A percentile compares a stretch with the other conserved stretches of the same genome.
Conservation (phyloP, 2,113 vertebrate genomes). For the Rissa tridactyla region DNA sequence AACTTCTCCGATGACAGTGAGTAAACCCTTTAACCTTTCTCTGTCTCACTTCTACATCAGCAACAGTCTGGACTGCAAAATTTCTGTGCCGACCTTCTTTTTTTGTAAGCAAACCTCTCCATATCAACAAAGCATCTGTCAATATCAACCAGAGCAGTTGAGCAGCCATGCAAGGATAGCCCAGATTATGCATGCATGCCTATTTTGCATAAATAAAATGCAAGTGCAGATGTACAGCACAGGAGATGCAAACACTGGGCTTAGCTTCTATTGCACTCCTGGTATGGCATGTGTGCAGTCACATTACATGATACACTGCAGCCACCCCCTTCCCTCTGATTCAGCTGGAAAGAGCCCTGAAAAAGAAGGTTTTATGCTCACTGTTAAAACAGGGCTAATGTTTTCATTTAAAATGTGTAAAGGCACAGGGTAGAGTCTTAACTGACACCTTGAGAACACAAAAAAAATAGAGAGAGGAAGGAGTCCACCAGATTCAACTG, state of each 20-base stretch:
- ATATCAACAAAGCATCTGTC: neutral
- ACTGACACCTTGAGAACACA: neutral
- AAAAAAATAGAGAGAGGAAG: neutral
- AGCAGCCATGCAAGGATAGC: neutral
- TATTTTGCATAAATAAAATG: neutral
- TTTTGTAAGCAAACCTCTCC: neutral
- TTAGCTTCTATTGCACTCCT: neutral
- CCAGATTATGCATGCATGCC: neutral
- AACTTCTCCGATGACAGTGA: neutral
- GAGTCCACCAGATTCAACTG: neutral
- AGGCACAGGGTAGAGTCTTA: neutral
- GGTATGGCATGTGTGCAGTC: fast-evolving
- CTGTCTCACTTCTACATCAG: neutral
- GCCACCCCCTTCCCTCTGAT: neutral
- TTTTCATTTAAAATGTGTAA: neutral
- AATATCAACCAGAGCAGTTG: neutral
- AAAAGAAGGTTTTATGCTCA: neutral
- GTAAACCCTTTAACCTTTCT: neutral
- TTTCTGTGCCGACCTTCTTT: neutral
- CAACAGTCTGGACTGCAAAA: neutral
- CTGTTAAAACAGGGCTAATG: neutral
- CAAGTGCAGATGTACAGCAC: neutral
- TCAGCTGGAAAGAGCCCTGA: neutral
- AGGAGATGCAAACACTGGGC: neutral
- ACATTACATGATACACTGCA: neutral